Base-by-base conservation (phyloP, 2,797 vertebrate species). In the Arvicola amphibius region DNA sequence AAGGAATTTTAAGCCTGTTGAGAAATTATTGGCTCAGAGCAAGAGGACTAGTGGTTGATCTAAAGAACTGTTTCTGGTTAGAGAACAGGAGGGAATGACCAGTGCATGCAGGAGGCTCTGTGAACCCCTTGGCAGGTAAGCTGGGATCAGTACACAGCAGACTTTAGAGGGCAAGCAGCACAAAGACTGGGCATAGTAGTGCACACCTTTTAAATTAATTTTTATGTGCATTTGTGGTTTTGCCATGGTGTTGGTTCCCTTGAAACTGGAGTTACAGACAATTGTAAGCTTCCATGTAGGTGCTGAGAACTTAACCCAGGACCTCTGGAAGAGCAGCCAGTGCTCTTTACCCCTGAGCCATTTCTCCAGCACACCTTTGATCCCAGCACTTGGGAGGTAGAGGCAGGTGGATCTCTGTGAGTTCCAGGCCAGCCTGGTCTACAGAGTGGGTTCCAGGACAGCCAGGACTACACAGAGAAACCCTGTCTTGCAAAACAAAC, bases 21-120 rank as follows among this genome's bases (percentile, higher is more conserved):
- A 92, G 83, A 95, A 96, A 92, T 95, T 88, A 95, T 88, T 95
- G 93, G 92, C 94, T 48, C 65, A 96, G 69, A 96, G 63, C 79
- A 94, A 90, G 71, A 96, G 83, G 85, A 37, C 95, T 97, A 25
- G 91, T 90, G 94, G 78, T 73, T 96, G 81, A 97, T 97, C 96
- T 97, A 97, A 96, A 96, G 88, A 93, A 61, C 77, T 90, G 37
- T 90, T 16, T 23, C 63, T 90, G 61, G 65, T 89, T 88, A 48
- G 59, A 29, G 74, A 69, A 92, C 80, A 65, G 85, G 78, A 59
- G 48, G 48, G 91, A 78, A 90, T 48, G 48, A 37, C 63, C 63
- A n/a, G 61, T 1, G 32, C 74, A 17, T 74, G n/a, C 81, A 46
- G n/a, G 78, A 67, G n/a, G 51, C 80, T 63, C 63, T 94, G 61